phyloP scores from a whole-genome alignment of 1,140 invertebrate genomes.

The Musca vetustissima region DNA sequence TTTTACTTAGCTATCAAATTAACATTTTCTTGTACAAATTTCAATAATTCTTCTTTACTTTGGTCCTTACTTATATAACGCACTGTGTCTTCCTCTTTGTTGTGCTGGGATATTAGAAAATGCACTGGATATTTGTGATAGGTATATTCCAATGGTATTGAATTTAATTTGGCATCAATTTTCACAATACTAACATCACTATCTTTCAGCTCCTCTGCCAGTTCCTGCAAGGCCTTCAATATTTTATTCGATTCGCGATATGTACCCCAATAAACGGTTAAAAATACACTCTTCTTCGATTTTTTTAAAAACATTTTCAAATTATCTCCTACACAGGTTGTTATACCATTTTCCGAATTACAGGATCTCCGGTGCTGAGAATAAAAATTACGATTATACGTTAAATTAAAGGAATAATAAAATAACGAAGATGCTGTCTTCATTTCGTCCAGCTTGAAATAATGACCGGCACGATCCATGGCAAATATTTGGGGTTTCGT shows the following conservation, averaged over 20 bases:
- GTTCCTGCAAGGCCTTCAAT: background rate
- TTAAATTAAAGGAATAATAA: background rate
- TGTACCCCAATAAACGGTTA: background rate
- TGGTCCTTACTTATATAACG: background rate
- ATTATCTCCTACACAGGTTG: background rate
- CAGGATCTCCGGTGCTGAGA: background rate
- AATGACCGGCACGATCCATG: background rate
- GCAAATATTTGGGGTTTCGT: background rate
- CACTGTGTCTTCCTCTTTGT: background rate
- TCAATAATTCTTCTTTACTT: background rate
- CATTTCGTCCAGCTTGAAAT: background rate
- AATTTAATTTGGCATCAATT: background rate
- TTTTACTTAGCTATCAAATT: too few species aligned
- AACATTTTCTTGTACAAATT: background rate
- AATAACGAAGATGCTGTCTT: background rate
- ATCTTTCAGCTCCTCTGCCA: background rate
- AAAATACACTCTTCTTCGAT: background rate
- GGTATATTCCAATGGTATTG: background rate
- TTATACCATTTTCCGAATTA: too few species aligned
- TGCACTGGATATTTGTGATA: background rate
- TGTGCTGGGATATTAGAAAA: background rate
- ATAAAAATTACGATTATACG: background rate
- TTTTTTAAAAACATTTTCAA: background rate
- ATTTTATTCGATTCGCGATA: background rate
- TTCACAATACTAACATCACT: background rate